Evolutionary conservation across 2,113 vertebrate genomes (phyloP).

Genomic region (Pseudopodoces humilis): DNA sequence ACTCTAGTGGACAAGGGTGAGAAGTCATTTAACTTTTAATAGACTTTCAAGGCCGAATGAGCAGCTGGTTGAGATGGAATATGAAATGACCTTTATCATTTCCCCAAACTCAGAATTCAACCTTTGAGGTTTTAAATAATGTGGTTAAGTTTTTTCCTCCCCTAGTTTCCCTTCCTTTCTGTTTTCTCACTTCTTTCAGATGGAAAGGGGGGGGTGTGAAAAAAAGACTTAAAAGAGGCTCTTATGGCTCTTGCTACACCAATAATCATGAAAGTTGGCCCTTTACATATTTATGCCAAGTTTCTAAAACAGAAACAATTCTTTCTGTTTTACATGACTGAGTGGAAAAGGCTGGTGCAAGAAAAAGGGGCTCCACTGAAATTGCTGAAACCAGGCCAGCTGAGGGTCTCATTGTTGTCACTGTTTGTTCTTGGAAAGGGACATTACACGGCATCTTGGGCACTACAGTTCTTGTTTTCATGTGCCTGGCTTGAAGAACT

Average conservation of each 20-base stretch:
- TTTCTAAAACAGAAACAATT: background rate
- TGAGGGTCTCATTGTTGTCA: background rate
- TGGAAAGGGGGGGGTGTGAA: background rate
- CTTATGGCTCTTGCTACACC: background rate
- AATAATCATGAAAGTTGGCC: background rate
- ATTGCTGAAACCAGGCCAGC: background rate
- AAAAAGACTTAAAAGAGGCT: background rate
- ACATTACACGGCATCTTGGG: background rate
- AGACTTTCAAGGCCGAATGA: conserved; percentile 46
- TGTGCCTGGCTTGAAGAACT: background rate
- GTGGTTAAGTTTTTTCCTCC: background rate
- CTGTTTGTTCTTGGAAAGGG: background rate
- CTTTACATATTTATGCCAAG: background rate
- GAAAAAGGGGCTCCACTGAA: background rate
- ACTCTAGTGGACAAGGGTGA: conserved; percentile 50
- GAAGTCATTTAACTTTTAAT: conserved; percentile 59
- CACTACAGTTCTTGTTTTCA: background rate
- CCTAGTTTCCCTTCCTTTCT: background rate
- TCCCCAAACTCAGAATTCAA: conserved; percentile 16
- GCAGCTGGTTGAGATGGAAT: conserved; percentile 32
- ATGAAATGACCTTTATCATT: conserved; percentile 32
- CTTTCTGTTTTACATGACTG: background rate
- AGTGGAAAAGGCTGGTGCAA: background rate
- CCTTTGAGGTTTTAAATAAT: conserved; percentile 29
- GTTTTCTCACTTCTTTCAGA: background rate